These are phyloP conservation scores for Idaea dimidiata DNA, from an alignment of 2,888 invertebrate species.

Conservation along the genomic window DNA sequence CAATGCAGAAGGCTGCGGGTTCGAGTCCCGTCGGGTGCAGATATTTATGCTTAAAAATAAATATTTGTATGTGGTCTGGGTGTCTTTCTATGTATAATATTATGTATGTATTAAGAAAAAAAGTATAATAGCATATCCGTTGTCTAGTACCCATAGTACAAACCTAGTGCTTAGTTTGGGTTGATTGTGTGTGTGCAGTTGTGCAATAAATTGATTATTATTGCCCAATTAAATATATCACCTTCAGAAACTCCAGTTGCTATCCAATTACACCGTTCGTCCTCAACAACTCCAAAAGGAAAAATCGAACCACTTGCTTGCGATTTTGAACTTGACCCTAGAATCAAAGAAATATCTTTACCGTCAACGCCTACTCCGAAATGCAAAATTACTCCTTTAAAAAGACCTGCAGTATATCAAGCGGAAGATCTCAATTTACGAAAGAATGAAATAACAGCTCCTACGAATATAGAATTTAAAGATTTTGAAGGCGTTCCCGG, in stretches of 20 bases:
- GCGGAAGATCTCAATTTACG: background rate
- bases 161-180: too few relatives aligned
- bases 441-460: background rate
- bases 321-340: conserved; percentile 4
- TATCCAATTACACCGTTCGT: background rate
- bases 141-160: too few relatives aligned
- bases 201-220: too few relatives aligned
- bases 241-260: background rate
- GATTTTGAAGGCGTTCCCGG: background rate
- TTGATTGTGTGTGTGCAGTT: too few relatives aligned
- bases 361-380: background rate
- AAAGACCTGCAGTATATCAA: conserved; percentile 2
- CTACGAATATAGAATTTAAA: background rate
- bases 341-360: background rate
- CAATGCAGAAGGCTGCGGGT: too few relatives aligned
- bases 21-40: too few relatives aligned
- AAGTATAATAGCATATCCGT: too few relatives aligned
- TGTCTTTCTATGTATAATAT: too few relatives aligned
- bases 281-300: background rate
- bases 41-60: too few relatives aligned
- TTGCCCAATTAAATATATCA: too few relatives aligned
- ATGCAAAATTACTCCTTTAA: conserved; percentile 18
- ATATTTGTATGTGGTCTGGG: too few relatives aligned
- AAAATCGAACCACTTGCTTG: background rate
- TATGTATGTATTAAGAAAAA: too few relatives aligned